Percentiles rank a stretch among this genome's conserved stretches.
These are phyloP conservation scores for Rhimphoctona megacephalus DNA, from an alignment of 2,888 invertebrate genomes.

Conservation along the genomic window DNA sequence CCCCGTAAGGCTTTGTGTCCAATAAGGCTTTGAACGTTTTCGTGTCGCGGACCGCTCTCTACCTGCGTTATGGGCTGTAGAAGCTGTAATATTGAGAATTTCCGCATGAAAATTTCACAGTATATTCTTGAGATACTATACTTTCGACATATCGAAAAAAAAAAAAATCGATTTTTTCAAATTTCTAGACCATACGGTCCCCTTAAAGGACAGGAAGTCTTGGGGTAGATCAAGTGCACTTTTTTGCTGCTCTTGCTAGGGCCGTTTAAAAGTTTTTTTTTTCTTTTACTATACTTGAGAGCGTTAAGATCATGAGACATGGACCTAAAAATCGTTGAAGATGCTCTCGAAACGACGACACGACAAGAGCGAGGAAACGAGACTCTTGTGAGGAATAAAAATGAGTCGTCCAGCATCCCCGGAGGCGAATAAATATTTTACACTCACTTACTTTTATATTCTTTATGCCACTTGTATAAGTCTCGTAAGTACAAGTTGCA, in stretches of 20 bases:
- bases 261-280: constrained; percentile 44
- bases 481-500: constrained; percentile 45
- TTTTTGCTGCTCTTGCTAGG: constrained; percentile 31
- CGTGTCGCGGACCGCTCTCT: no score
- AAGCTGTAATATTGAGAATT: no score
- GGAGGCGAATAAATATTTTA: constrained; percentile 49
- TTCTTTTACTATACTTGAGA: constrained; percentile 26
- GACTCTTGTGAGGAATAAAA: constrained; percentile 41
- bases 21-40: no score
- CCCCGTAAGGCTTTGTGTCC: no score
- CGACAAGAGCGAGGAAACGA: constrained; percentile 38
- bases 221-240: constrained; percentile 6
- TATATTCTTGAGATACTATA: no score
- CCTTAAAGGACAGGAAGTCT: constrained; percentile 14
- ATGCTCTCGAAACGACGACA: constrained; percentile 23
- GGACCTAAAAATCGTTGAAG: constrained; percentile 29
- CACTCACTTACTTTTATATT: constrained; percentile 42
- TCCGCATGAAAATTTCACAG: no score
- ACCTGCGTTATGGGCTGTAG: no score
- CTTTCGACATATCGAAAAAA: no score
- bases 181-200: no score
- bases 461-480: constrained; percentile 36
- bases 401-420: constrained; percentile 20
- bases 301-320: constrained; percentile 22
- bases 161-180: no score